Conservation (phyloP, 1,140 invertebrate species). For the Drosophila leontia region DNA sequence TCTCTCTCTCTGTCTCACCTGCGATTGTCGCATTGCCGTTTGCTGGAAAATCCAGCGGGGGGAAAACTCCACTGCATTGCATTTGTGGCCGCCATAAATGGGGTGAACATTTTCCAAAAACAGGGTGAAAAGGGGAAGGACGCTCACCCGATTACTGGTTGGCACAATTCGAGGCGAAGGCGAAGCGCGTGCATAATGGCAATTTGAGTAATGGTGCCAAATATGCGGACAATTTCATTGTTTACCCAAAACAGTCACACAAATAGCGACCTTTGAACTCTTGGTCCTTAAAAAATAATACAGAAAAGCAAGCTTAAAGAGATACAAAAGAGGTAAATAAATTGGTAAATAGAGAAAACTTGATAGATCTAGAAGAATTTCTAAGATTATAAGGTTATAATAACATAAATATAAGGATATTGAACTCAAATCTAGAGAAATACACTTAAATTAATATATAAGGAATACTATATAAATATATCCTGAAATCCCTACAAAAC, state of each 20-base stretch:
- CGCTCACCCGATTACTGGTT: constrained; percentile 29
- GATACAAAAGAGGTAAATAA: background rate
- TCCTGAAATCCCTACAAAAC: background rate
- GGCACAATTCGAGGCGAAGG: constrained; percentile 57
- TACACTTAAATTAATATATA: background rate
- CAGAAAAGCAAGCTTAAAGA: too few relatives aligned
- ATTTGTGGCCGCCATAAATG: constrained; percentile 71
- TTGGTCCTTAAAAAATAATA: background rate
- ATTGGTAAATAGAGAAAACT: background rate
- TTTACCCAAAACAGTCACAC: constrained; percentile 41
- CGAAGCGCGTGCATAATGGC: constrained; percentile 75
- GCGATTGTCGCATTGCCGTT: constrained; percentile 51
- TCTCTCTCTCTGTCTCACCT: constrained; percentile 8
- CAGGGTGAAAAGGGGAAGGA: background rate
- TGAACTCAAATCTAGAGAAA: background rate
- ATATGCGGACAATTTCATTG: constrained; percentile 79
- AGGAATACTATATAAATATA: background rate
- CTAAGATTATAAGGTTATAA: background rate
- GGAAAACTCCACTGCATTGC: constrained; percentile 60
- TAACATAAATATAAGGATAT: background rate
- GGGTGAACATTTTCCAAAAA: constrained; percentile 16
- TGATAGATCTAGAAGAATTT: background rate
- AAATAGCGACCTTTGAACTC: background rate
- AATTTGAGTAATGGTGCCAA: constrained; percentile 82
- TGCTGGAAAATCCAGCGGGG: constrained; percentile 1